Percentiles rank a stretch among this genome's conserved stretches.
Conservation (phyloP, 2,888 invertebrate genomes). For the Acleris literana region DNA sequence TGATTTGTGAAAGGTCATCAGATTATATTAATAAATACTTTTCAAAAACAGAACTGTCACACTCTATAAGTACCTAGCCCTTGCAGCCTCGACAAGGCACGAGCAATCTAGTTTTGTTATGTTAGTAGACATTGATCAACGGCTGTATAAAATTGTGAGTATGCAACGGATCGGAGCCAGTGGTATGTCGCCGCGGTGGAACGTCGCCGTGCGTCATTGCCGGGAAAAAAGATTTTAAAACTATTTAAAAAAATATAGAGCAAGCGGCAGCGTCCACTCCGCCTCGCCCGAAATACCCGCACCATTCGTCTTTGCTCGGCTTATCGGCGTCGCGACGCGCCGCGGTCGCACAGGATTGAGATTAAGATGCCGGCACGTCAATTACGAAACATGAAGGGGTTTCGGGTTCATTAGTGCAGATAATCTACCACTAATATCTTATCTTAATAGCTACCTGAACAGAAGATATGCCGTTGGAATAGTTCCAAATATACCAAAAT, state of each 20-base stretch:
- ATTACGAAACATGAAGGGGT: slow-evolving; percentile 49
- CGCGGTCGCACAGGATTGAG: slow-evolving; percentile 52
- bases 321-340: slow-evolving; percentile 31
- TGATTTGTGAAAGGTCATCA: slow-evolving; percentile 56
- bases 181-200: slow-evolving; percentile 59
- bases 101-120: slow-evolving; percentile 73
- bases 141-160: slow-evolving; percentile 62
- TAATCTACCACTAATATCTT: slow-evolving; percentile 33
- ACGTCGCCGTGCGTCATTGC: slow-evolving; percentile 77
- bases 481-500: slow-evolving; percentile 29
- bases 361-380: slow-evolving; percentile 54
- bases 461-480: slow-evolving; percentile 29
- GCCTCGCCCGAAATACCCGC: slow-evolving; percentile 70
- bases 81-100: slow-evolving; percentile 68
- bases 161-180: slow-evolving; percentile 56
- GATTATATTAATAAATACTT: slow-evolving; percentile 54
- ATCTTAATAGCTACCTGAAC: slow-evolving; percentile 30
- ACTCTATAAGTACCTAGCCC: slow-evolving; percentile 75
- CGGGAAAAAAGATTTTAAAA: slow-evolving; percentile 58
- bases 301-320: slow-evolving; percentile 44
- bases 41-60: slow-evolving; percentile 61
- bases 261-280: slow-evolving; percentile 56
- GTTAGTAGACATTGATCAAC: slow-evolving; percentile 82
- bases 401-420: slow-evolving; percentile 36
- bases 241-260: slow-evolving; percentile 62